phyloP scores from a whole-genome alignment of 2,797 vertebrate genomes.

The Malacoraja senta region DNA sequence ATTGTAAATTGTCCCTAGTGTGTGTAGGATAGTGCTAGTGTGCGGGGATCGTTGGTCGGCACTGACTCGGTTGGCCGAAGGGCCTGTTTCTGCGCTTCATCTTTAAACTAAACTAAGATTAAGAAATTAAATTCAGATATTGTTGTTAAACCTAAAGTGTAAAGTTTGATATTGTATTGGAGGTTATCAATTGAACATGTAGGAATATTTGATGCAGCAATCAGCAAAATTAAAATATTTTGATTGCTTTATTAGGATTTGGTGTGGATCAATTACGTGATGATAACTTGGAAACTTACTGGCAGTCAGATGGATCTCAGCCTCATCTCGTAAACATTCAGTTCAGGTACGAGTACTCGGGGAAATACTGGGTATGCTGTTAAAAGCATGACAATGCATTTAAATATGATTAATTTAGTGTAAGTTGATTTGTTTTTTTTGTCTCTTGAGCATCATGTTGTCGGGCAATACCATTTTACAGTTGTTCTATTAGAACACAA shows the following conservation, averaged over 20 bases:
- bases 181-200: neutral
- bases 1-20: too few species aligned
- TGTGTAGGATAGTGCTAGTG: too few species aligned
- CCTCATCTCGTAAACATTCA: slow-evolving; percentile 97
- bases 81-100: too few species aligned
- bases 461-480: neutral
- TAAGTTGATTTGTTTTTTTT: neutral
- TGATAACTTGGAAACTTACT: slow-evolving; percentile 96
- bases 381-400: neutral
- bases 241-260: slow-evolving; percentile 67
- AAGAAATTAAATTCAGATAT: neutral
- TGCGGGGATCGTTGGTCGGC: too few species aligned
- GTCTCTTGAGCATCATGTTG: neutral
- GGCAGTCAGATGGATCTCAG: slow-evolving; percentile 96
- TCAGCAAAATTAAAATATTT: neutral
- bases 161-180: neutral
- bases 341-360: slow-evolving; percentile 70
- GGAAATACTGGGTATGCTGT: neutral
- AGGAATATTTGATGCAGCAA: neutral
- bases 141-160: neutral
- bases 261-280: slow-evolving; percentile 94
- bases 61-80: too few species aligned
- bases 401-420: neutral
- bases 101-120: too few species aligned
- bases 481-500: neutral